Base-by-base conservation (phyloP, 1,140 invertebrate genomes). In the Diorhabda sublineata region DNA sequence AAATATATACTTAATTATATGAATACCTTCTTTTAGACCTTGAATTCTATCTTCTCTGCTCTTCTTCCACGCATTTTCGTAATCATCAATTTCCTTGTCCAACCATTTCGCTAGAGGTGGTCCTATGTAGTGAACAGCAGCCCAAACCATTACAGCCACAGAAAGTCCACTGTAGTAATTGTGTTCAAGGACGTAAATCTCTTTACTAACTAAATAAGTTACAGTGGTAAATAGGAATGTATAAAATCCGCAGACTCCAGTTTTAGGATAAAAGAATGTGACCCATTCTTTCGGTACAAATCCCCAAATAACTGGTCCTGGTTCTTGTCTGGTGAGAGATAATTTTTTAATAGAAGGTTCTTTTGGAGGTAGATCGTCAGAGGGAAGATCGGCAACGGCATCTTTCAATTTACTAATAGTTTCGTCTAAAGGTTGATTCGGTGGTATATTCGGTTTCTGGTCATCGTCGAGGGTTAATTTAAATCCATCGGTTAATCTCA, bases 241-340 rank as follows among this genome's bases (percentile, higher is more conserved):
- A 79, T 97, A 98, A 26, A 95, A 94, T 76, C 92, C 91, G 71
- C 90, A 90, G 64, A 91, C 95, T 79, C 97, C 97, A 73, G 95
- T 98, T 85, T 97, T 98, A 44, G 90, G 87, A 80, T 98, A 96
- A 80, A 98, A 95, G 74, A 92, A 88, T 76, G 90, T 85, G 83
- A 97, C 97, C 95, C 95, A 98, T 84, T 92, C 89, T 75, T 96
- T 93, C 60, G 96, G 96, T 73, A 98, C 81, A 76, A 97, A 92
- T 65, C 91, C 93, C 75, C 94, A 82, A 60, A 94, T 87, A 57
- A 94, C 91, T 83, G 11, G n/a, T 61, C 45, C 42, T 11, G 67
- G 67, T 9, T 42, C n/a, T 3, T 47, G n/a, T 7, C 59, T 58
- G 3, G 42, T 4, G 6, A 52, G n/a, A 4, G n/a, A 52, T 59